Evolutionary conservation across 2,113 vertebrate species (phyloP), one percentile per base, ranked within the genome.

Genomic region (Cyanistes caeruleus): DNA sequence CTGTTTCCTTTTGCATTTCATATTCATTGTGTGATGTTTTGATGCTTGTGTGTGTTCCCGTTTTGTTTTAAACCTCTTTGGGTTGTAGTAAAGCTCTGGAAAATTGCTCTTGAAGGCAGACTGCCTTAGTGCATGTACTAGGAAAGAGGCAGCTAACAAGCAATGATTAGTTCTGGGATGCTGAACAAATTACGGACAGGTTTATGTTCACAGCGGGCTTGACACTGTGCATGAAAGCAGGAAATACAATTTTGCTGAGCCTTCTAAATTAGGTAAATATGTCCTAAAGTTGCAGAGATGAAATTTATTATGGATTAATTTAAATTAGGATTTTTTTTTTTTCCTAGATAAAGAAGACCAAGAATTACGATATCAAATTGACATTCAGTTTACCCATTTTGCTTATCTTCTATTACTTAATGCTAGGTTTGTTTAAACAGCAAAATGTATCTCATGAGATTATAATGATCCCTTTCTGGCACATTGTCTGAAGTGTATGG

Each of bases 1-100:
- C 88, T 73, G 62, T 96, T 98, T 96, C 67, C 86, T 95, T 94
- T 87, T 27, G 48, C 89, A 79, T 84, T 93, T 87, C 87, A 7
- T 63, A 77, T 83, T 95, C 77, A 20, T 64, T 3, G 1, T 69
- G 84, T 81, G 73, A 90, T 83, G 56, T 84, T 84, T 81, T 65
- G 76, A 74, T 87, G 79, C 87, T 91, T 1, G 1, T n/a, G 72
- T 63, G 62, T 73, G 70, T 93, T 95, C 62, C 16, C 8, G 22
- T 53, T 73, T 43, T 60, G 19, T 82, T 91, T 69, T 31, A 25
- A 67, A 53, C 28, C 33, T 68, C 39, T 60, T 39, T 48, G 60
- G 27, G 43, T 62, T 33, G 15, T 60, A 67, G 72, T 91, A 43
- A 13, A 31, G 48, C 82, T 78, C 46, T 13, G 63, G 59, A 49